Conservation (phyloP, 2,888 invertebrate species). For the Microplitis deprimator region DNA sequence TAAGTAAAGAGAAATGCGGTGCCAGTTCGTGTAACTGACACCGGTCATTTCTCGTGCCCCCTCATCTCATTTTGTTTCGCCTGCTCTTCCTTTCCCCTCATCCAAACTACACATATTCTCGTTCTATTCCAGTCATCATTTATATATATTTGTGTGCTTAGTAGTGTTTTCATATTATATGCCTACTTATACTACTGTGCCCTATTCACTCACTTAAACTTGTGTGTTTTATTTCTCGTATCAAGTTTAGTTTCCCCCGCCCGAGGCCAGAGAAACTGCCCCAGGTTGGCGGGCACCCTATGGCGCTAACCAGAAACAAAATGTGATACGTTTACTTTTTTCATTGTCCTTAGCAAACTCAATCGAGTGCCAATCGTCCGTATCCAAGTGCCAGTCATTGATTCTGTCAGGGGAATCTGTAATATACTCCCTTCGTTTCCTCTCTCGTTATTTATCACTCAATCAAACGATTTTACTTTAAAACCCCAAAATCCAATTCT, state of each 20-base stretch:
- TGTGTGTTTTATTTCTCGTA: constrained; percentile 19
- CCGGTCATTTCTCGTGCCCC: constrained; percentile 66
- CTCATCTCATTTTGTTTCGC: constrained; percentile 45
- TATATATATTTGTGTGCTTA: neutral
- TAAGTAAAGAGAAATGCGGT: constrained; percentile 52
- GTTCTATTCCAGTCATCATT: constrained; percentile 19
- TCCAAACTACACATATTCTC: constrained; percentile 23
- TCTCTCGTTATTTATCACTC: neutral
- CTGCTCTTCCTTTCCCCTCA: constrained; percentile 60
- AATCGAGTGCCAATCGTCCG: constrained; percentile 49
- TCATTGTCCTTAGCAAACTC: constrained; percentile 35
- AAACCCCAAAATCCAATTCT: no score
- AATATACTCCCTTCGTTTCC: neutral
- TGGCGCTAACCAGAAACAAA: constrained; percentile 44
- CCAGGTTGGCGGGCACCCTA: constrained; percentile 26
- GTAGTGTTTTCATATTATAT: no score
- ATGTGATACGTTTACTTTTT: constrained; percentile 62
- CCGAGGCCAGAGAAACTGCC: constrained; percentile 24
- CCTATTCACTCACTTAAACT: neutral
- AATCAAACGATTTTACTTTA: neutral
- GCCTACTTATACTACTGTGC: constrained; percentile 21
- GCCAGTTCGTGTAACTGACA: constrained; percentile 69
- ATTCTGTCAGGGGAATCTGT: constrained; percentile 31
- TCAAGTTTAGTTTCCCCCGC: constrained; percentile 4
- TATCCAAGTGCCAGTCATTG: constrained; percentile 41